A percentile compares a stretch with the other conserved stretches of the same genome.
phyloP scores from a whole-genome alignment of 1,140 invertebrate species.

The Pomacea maculata region DNA sequence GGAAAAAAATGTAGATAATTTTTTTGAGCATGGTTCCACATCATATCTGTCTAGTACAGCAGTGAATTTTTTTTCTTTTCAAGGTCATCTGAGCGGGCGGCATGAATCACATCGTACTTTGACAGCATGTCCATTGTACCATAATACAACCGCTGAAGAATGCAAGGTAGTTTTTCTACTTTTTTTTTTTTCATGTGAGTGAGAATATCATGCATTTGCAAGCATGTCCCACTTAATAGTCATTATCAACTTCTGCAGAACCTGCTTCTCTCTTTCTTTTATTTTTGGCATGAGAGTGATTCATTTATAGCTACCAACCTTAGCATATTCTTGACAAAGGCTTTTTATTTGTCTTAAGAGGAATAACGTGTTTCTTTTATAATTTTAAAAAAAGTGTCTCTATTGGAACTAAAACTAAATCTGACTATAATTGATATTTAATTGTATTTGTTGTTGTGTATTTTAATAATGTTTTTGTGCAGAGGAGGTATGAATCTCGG shows the following conservation, averaged over 20 bases:
- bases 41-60: too few relatives aligned
- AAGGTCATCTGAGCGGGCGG: conserved; percentile 86
- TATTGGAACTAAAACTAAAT: not conserved
- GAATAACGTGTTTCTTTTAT: not conserved
- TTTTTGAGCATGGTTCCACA: too few relatives aligned
- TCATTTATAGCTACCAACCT: too few relatives aligned
- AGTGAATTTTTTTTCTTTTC: conserved; percentile 42
- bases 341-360: too few relatives aligned
- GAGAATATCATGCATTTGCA: too few relatives aligned
- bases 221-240: too few relatives aligned
- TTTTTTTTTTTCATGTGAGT: too few relatives aligned
- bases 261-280: too few relatives aligned
- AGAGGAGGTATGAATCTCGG: conserved; percentile 55
- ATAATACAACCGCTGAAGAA: conserved; percentile 84
- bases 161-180: conserved; percentile 74
- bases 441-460: not conserved
- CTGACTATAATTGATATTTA: not conserved
- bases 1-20: too few relatives aligned
- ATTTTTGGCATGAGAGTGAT: too few relatives aligned
- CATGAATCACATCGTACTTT: conserved; percentile 84
- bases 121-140: conserved; percentile 88
- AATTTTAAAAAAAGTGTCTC: not conserved
- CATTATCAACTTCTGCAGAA: too few relatives aligned
- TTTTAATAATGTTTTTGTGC: conserved; percentile 10
- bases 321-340: too few relatives aligned